Percentiles rank a stretch among this genome's conserved stretches.
phyloP scores from a whole-genome alignment of 1,140 invertebrate species.

The Hyposmocoma kahamanoa region DNA sequence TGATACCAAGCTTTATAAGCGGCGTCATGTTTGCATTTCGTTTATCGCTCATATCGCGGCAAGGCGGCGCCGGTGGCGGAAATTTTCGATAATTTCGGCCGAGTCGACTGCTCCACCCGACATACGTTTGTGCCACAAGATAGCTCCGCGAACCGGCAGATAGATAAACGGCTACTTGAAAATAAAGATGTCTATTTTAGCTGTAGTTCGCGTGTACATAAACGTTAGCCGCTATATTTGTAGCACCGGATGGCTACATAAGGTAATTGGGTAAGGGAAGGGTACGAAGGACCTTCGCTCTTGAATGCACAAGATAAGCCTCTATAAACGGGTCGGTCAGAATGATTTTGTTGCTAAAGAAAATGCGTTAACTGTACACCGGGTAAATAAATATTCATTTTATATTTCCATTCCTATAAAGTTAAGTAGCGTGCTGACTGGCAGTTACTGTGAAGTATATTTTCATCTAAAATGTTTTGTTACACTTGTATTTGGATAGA shows the following conservation, averaged over 20 bases:
- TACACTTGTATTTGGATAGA: conserved; percentile 16
- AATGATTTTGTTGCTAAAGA: no score
- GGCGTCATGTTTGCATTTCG: conserved; percentile 32
- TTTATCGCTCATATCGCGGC: conserved; percentile 29
- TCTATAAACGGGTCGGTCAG: no score
- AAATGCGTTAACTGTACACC: no score
- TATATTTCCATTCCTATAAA: no score
- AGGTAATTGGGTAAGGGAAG: no score
- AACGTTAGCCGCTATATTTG: no score
- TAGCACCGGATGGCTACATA: no score
- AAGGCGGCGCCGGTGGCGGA: conserved; percentile 25
- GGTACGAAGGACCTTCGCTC: no score
- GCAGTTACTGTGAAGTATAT: conserved; percentile 2
- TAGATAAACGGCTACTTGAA: conserved; percentile 1
- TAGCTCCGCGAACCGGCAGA: conserved; percentile 5
- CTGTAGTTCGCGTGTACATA: no score
- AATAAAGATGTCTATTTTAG: neutral
- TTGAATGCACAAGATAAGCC: no score
- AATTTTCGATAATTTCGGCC: conserved; percentile 42
- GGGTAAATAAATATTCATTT: no score
- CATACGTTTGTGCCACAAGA: neutral
- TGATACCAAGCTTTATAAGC: no score
- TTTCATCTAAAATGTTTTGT: conserved; percentile 7
- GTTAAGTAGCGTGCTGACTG: conserved; percentile 5
- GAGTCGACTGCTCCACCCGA: conserved; percentile 8